These are phyloP conservation scores for Nycticorax nycticorax DNA, from an alignment of 2,113 vertebrate species.

Conservation along the genomic window DNA sequence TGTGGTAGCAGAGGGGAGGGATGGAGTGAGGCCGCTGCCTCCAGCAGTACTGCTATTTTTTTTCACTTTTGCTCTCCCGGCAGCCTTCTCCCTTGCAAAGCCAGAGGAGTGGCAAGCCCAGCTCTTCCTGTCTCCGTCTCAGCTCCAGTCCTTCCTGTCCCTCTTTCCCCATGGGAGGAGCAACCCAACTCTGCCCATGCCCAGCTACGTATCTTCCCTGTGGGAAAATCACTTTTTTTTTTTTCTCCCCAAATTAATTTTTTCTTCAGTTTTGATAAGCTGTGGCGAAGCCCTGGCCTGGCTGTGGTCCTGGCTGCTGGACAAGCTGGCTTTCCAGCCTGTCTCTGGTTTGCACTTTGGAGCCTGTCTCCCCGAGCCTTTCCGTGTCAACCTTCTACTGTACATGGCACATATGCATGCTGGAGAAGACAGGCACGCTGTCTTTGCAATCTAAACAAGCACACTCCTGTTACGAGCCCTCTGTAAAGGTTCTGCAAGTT, in stretches of 20 bases:
- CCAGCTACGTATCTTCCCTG: neutral
- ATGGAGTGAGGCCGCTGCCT: neutral
- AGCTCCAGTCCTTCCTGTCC: neutral
- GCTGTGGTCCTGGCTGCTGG: neutral
- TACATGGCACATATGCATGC: neutral
- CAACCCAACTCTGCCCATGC: neutral
- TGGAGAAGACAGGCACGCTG: neutral
- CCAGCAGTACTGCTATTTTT: neutral
- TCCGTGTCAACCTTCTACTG: neutral
- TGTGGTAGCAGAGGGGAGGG: fast-evolving
- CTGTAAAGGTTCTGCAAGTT: neutral
- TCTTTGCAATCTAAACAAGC: neutral
- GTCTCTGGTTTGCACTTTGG: neutral
- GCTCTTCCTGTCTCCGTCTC: neutral
- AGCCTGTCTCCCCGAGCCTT: neutral
- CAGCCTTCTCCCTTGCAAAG: neutral
- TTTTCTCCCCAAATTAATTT: neutral
- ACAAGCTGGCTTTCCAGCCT: neutral
- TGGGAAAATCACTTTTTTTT: neutral
- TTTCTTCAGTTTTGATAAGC: neutral
- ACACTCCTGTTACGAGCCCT: neutral
- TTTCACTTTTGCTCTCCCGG: neutral
- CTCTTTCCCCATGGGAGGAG: neutral
- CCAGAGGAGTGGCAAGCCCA: neutral
- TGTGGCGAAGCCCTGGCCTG: neutral